phyloP scores from a whole-genome alignment of 2,888 invertebrate species.

The Acleris sparsana region DNA sequence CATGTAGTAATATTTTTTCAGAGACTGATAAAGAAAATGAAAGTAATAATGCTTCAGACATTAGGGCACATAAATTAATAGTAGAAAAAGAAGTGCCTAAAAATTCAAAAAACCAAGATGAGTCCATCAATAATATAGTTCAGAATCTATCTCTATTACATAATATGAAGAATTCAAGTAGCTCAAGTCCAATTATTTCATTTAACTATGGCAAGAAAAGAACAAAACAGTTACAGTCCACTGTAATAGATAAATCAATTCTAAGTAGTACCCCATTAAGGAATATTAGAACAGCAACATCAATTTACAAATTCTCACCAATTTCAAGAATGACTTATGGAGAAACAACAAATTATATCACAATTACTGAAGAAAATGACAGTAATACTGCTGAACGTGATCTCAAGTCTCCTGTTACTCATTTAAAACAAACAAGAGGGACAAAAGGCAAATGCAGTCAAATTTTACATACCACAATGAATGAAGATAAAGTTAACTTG shows the following conservation, averaged over 20 bases:
- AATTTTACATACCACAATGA: neutral
- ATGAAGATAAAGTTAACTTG: constrained; percentile 25
- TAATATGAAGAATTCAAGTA: constrained; percentile 45
- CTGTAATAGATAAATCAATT: constrained; percentile 57
- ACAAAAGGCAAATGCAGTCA: constrained; percentile 25
- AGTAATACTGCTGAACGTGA: constrained; percentile 44
- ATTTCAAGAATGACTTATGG: constrained; percentile 51
- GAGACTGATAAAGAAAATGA: constrained; percentile 72
- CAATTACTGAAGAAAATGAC: constrained; percentile 48
- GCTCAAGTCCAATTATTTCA: constrained; percentile 45
- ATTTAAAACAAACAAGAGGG: constrained; percentile 30
- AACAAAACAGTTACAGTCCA: constrained; percentile 43
- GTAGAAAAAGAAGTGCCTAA: constrained; percentile 57
- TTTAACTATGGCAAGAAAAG: constrained; percentile 24
- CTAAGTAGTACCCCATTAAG: constrained; percentile 72
- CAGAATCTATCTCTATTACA: constrained; percentile 58
- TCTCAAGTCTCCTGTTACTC: constrained; percentile 39
- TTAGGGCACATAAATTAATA: constrained; percentile 59
- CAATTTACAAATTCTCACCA: constrained; percentile 73
- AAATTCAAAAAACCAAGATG: constrained; percentile 51
- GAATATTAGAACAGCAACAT: constrained; percentile 65
- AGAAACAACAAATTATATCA: constrained; percentile 46
- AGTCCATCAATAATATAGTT: constrained; percentile 67
- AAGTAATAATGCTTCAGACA: constrained; percentile 51
- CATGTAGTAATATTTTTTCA: constrained; percentile 46